phyloP scores from a whole-genome alignment of 2,113 vertebrate species.

The Colistium nudipinnis region DNA sequence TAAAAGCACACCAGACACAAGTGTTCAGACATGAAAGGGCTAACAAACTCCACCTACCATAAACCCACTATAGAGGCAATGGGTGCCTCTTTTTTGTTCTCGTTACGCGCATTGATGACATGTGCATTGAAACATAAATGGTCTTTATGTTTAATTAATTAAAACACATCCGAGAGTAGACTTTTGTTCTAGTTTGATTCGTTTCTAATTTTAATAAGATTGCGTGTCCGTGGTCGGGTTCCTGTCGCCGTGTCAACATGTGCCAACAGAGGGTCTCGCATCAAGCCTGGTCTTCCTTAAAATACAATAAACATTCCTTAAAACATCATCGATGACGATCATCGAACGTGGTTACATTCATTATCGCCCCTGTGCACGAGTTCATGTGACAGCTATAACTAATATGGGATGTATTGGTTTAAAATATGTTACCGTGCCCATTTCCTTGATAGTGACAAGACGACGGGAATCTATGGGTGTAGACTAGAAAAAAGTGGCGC shows the following conservation, averaged over 20 bases:
- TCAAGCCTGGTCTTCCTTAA: neutral
- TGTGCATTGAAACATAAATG: neutral
- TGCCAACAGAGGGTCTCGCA: neutral
- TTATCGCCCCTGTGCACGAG: neutral
- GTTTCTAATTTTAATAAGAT: neutral
- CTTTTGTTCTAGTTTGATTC: neutral
- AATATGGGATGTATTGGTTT: neutral
- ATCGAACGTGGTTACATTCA: neutral
- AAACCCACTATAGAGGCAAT: neutral
- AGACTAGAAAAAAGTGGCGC: conserved; percentile 80
- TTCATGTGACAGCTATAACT: neutral
- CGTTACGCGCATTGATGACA: conserved; percentile 3
- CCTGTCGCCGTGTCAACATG: neutral
- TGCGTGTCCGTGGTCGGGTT: neutral
- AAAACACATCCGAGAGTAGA: neutral
- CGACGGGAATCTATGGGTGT: conserved; percentile 69
- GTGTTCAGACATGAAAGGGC: conserved; percentile 2
- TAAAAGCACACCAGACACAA: neutral
- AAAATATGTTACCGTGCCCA: neutral
- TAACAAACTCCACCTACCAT: conserved; percentile 34
- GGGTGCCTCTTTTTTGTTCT: neutral
- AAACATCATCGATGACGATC: neutral
- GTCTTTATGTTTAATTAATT: conserved; percentile 17
- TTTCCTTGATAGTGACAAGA: conserved; percentile 49
- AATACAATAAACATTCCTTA: neutral